These are phyloP conservation scores for Trachelus stipa DNA, from an alignment of 2,888 invertebrate species.

Conservation along the genomic window DNA sequence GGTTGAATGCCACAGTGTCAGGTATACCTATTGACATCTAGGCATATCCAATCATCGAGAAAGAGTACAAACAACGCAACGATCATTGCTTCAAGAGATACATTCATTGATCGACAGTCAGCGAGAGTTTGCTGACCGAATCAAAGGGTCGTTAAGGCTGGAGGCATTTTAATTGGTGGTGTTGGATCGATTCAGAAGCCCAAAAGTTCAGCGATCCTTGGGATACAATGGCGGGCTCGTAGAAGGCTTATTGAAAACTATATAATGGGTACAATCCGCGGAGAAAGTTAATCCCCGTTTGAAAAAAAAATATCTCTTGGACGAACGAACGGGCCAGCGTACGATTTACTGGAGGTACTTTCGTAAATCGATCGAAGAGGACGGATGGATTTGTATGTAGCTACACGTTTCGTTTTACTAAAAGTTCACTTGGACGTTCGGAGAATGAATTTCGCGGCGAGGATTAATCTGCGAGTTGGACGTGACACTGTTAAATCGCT, in stretches of 20 bases:
- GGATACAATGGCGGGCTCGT: slow-evolving; percentile 18
- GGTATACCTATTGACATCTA: no score
- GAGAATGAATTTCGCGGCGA: no score
- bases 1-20: no score
- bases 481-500: no score
- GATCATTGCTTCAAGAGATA: not conserved
- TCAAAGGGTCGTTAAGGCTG: slow-evolving; percentile 10
- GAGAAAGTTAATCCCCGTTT: slow-evolving; percentile 12
- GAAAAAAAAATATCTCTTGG: not conserved
- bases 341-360: not conserved
- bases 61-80: slow-evolving; percentile 1
- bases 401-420: no score
- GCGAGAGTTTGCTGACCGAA: slow-evolving; percentile 1
- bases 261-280: slow-evolving; percentile 20
- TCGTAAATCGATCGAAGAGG: not conserved
- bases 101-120: not conserved
- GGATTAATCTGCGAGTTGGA: no score
- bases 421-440: no score
- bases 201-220: slow-evolving; percentile 22
- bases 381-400: not conserved
- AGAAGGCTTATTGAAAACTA: slow-evolving; percentile 17
- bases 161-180: slow-evolving; percentile 21
- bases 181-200: slow-evolving; percentile 21
- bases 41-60: not conserved
- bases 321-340: not conserved